These are phyloP conservation scores for Sapajus apella DNA, from an alignment of 2,113 vertebrate species.

Conservation along the genomic window DNA sequence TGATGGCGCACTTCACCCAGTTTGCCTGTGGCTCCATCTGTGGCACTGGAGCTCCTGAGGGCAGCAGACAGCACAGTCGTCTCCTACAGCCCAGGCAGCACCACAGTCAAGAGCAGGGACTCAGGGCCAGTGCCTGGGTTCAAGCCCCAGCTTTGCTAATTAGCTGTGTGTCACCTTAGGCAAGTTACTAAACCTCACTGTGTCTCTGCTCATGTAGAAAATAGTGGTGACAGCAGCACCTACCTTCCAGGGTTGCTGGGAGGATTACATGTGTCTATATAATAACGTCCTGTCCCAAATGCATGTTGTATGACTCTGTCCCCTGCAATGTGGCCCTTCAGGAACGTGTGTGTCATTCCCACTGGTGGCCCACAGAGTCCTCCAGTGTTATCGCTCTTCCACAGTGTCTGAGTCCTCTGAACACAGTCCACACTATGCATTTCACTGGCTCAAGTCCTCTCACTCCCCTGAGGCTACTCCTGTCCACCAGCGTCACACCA, in stretches of 20 bases:
- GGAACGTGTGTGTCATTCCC: not conserved
- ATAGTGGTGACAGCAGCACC: not conserved
- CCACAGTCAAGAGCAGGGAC: not conserved
- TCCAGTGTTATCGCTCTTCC: not conserved
- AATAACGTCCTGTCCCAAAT: not conserved
- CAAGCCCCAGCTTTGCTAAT: not conserved
- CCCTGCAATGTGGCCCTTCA: not conserved
- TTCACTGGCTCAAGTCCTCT: not conserved
- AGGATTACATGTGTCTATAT: not conserved
- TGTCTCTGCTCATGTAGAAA: not conserved
- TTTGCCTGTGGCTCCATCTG: not conserved
- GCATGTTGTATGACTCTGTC: not conserved
- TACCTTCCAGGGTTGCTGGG: not conserved
- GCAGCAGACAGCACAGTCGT: accelerated
- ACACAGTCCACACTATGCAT: accelerated
- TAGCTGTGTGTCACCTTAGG: not conserved
- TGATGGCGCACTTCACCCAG: not conserved
- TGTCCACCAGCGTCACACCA: not conserved
- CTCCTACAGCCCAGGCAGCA: not conserved
- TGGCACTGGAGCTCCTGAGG: not conserved
- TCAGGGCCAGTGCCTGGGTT: not conserved
- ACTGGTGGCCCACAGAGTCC: no score
- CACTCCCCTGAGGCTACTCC: accelerated
- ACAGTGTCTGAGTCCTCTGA: not conserved
- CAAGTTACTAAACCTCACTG: not conserved